These are phyloP conservation scores for Esox niger DNA, from an alignment of 2,113 vertebrate genomes.

Conservation along the genomic window DNA sequence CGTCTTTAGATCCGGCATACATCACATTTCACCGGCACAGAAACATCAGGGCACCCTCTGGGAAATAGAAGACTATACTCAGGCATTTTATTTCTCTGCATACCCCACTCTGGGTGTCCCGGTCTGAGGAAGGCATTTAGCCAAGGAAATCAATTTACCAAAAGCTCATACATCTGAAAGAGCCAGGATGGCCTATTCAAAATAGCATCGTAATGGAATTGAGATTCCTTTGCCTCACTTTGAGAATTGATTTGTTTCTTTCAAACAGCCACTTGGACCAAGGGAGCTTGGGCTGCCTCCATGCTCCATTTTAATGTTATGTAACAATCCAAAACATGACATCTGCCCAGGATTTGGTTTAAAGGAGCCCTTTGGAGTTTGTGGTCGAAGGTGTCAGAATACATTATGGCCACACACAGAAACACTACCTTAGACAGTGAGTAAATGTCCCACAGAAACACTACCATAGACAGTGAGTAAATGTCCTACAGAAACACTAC, in stretches of 20 bases:
- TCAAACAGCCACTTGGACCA: not conserved
- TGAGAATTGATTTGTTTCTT: not conserved
- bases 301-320: not conserved
- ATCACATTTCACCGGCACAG: too few relatives aligned
- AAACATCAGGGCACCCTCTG: too few relatives aligned
- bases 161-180: not conserved
- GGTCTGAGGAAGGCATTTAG: too few relatives aligned
- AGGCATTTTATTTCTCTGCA: too few relatives aligned
- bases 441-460: too few relatives aligned
- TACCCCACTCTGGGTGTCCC: too few relatives aligned
- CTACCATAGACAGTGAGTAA: not conserved
- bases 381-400: conserved; percentile 28
- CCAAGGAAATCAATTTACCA: not conserved
- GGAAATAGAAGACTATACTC: too few relatives aligned
- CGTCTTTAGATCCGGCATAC: too few relatives aligned
- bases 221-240: not conserved
- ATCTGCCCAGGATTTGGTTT: not conserved
- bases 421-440: conserved; percentile 3
- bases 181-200: not conserved
- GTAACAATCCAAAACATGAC: conserved; percentile 2
- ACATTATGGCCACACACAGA: conserved; percentile 30
- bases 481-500: too few relatives aligned
- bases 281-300: not conserved
- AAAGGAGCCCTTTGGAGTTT: not conserved
- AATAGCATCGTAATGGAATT: not conserved